Base-by-base conservation (phyloP, 1,140 invertebrate genomes). In the Babylonia areolata region DNA sequence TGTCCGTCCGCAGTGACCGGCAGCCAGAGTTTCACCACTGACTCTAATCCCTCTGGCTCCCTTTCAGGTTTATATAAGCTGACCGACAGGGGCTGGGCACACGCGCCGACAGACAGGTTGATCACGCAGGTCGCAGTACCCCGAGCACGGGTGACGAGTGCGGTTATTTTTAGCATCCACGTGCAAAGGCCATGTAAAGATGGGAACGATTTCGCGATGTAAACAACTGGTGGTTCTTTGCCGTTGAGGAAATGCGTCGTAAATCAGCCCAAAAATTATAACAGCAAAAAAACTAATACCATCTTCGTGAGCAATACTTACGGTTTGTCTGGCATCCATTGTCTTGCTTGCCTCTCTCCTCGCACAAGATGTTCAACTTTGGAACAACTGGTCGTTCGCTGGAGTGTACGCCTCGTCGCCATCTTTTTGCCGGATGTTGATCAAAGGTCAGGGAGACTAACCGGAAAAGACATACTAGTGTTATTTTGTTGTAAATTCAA, bases 291-390 rank as follows among this genome's bases (percentile, higher is more conserved):
- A 77, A 40, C 3, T 77, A 40, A 20, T 40, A 64, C 28, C 9
- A 77, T 77, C 35, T 17, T 11, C 6, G 40, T 9, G 23, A 64
- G 88, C 78, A 28, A 82, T 88, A 96, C 97, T 96, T 95, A 98
- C 97, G 97, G 97, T 95, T 96, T 97, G 94, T 98, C 97, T 6
- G 97, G 96, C 91, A 98, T 97, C n/a, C 96, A 96, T 92, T 95
- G 96, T 75, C 97, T 95, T 85, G 96, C 96, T 94, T 96, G 96
- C 90, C 96, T 96, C 93, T 97, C 97, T 89, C 97, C 96, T 90
- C 96, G 96, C 82, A 96, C 96, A 79, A 97, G 97, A 94, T 98
- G 97, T 95, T 98, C 97, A 64, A 97, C 97, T 85, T 96, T 95
- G 28, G 97, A 97, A 9, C 97, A 97, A 95, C 97, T 98, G 91